Base-by-base conservation (phyloP, 2,888 invertebrate genomes). In the Microctonus hyperodae region DNA sequence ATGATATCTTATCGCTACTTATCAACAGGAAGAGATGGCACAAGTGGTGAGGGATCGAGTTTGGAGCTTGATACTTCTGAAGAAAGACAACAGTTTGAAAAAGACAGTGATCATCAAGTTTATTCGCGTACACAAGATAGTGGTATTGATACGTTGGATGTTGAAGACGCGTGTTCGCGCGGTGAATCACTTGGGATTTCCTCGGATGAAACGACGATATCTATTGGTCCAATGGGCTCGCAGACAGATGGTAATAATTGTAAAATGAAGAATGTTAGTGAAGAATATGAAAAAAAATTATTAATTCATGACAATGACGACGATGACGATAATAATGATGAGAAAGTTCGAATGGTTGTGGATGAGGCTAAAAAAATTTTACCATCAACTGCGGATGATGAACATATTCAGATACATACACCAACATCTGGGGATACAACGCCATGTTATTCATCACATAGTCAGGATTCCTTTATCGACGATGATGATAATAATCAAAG, bases 1-100 rank as follows among this genome's bases (percentile, higher is more conserved):
- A 44, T 28, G 25, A 35, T 33, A 10, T 60, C 31, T 11, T 59
- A 50, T 56, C 40, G 63, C 31, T 23, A 48, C 40, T 31, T 35
- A 35, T 60, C 65, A 16, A 73, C 75, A 3, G 71, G 76, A 33
- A 81, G 81, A 28, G 79, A 80, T 31, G 77, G 76, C 4, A 71
- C 79, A 2, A 83, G 81, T 67, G 79, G 78, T 5, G 80, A 80
- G 22, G 79, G 76, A 28, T 72, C 80, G 20, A 79, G 79, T 31
- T 37, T 67, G 6, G 67, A 67, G 31, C 76, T 77, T 11, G 80
- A 74, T 4, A 79, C 75, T 4, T 77, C 77, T 0, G 79, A 80
- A 35, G 80, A 79, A 7, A 64, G 72, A 23, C 73, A 72, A 3
- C 75, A 75, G 28, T 69, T 70, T 5, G 70, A 68, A 7, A 77